Percentiles rank a stretch among this genome's conserved stretches.
Evolutionary conservation across 53 echinoderm and acorn worm genomes (phyloP).

Genomic region (Holothuria leucospilota): DNA sequence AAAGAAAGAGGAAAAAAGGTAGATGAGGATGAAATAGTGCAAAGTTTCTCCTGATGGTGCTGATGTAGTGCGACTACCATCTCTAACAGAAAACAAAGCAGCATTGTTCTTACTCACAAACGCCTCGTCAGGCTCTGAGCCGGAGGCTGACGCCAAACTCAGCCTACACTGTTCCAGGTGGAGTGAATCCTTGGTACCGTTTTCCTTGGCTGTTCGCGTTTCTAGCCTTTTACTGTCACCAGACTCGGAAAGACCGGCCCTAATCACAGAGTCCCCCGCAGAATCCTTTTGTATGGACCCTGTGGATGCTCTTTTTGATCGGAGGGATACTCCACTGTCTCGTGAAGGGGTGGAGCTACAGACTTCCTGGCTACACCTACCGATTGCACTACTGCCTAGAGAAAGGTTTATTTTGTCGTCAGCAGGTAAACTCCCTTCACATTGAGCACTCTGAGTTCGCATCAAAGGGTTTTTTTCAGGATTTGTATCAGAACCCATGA

Average conservation of each 20-base stretch:
- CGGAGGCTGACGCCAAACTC: conserved; percentile 90
- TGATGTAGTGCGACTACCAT: conserved; percentile 32
- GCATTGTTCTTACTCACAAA: conserved; percentile 79
- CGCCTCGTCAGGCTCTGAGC: conserved; percentile 91
- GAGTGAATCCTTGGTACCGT: conserved; percentile 61
- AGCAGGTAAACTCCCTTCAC: conserved; percentile 39
- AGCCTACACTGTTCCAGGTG: conserved; percentile 75
- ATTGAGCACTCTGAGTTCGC: conserved; percentile 90
- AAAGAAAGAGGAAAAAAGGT: no score
- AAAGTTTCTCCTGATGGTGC: conserved; percentile 14
- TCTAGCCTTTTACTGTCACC: conserved; percentile 51
- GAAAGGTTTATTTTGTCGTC: conserved; percentile 21
- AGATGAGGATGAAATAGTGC: conserved; percentile 8
- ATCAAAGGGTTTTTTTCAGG: conserved; percentile 81
- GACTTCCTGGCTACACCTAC: conserved; percentile 21
- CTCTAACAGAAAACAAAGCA: conserved; percentile 37
- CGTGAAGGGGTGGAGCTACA: conserved; percentile 57
- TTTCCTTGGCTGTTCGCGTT: conserved; percentile 45
- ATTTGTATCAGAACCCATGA: conserved; percentile 54
- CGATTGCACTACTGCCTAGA: conserved; percentile 18
- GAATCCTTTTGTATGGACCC: conserved; percentile 89
- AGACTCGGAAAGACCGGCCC: conserved; percentile 66
- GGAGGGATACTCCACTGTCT: conserved; percentile 72
- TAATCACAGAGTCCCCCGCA: conserved; percentile 64
- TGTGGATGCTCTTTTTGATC: conserved; percentile 84